Conservation (phyloP, 2,888 invertebrate species). For the Pollenia griseotomentosa region DNA sequence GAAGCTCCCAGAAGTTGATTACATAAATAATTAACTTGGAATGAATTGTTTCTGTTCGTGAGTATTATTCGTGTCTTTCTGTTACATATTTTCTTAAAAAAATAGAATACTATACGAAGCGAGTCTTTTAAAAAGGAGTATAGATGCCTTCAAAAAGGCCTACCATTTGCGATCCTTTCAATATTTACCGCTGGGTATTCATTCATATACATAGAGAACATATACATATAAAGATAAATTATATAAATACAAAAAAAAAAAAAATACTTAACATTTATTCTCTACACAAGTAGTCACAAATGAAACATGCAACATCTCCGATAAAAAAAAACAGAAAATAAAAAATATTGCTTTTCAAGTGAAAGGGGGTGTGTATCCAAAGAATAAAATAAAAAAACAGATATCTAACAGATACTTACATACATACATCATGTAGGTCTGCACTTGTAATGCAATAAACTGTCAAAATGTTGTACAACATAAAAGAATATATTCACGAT, state of each 20-base stretch:
- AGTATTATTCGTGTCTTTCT: too few relatives aligned
- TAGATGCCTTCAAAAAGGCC: too few relatives aligned
- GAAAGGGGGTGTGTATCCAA: slow-evolving; percentile 42
- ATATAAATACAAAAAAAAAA: neutral
- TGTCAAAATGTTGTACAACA: slow-evolving; percentile 46
- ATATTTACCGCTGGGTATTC: too few relatives aligned
- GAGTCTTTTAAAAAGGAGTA: too few relatives aligned
- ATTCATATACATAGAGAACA: too few relatives aligned
- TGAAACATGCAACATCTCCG: slow-evolving; percentile 40
- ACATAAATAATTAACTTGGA: too few relatives aligned
- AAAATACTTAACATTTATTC: neutral
- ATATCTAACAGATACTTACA: slow-evolving; percentile 9
- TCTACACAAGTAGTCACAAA: neutral
- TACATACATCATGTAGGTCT: slow-evolving; percentile 1
- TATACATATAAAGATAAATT: neutral
- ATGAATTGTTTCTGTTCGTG: too few relatives aligned
- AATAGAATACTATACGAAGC: too few relatives aligned
- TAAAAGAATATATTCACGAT: slow-evolving; percentile 17
- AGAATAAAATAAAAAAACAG: slow-evolving; percentile 14
- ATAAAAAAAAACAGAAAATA: slow-evolving; percentile 6
- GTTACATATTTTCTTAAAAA: too few relatives aligned
- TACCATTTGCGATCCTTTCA: too few relatives aligned
- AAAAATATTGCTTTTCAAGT: slow-evolving; percentile 36
- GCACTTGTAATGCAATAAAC: slow-evolving; percentile 49
- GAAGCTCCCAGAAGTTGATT: too few relatives aligned